Evolutionary conservation across 2,113 vertebrate species (phyloP).

Genomic region (pig (Sus scrofa)): T2T-Sscrofa CM000822.6:33393001-33393500

Average conservation of each 20-base stretch:
- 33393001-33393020: not conserved
- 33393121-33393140: not conserved
- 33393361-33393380: not conserved
- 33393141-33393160: not conserved
- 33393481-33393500: slow-evolving; percentile 54
- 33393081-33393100: not conserved
- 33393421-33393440: slow-evolving; percentile 7
- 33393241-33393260: not conserved
- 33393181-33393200: not conserved
- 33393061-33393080: not conserved
- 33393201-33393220: not conserved
- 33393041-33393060: not conserved
- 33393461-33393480: slow-evolving; percentile 17
- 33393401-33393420: slow-evolving; percentile 59
- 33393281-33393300: not conserved
- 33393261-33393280: slow-evolving; percentile 37
- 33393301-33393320: not conserved
- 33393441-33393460: slow-evolving; percentile 29
- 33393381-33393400: slow-evolving; percentile 53
- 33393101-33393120: not conserved
- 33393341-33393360: not conserved
- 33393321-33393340: slow-evolving; percentile 49
- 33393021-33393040: not conserved
- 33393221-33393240: not conserved
- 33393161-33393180: not conserved